Percentiles rank a stretch among this genome's conserved stretches.
These are phyloP conservation scores for Drymonia ruficornis DNA, from an alignment of 2,888 invertebrate genomes.

Conservation along the genomic window DNA sequence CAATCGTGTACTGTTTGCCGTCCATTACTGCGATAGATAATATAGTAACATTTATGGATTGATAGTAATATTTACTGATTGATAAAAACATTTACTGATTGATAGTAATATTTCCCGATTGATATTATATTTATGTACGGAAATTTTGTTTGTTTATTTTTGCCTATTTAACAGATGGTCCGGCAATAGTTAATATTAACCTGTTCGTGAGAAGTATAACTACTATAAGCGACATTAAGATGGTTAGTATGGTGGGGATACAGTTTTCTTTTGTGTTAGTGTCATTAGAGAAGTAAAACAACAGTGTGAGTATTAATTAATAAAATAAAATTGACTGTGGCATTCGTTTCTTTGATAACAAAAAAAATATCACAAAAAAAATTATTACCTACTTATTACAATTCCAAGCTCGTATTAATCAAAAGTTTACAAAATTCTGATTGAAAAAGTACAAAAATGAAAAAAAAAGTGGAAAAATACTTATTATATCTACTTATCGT, in stretches of 20 bases:
- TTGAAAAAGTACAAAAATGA: too few species aligned
- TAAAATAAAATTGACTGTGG: constrained; percentile 28
- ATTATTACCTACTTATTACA: constrained; percentile 23
- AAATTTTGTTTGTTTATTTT: constrained; percentile 18
- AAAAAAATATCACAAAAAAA: not conserved
- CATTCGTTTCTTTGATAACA: constrained; percentile 29
- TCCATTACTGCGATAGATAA: too few species aligned
- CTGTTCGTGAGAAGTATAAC: constrained; percentile 99
- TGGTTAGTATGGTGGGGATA: constrained; percentile 91
- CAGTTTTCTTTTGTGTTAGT: constrained; percentile 17
- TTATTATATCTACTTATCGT: too few species aligned
- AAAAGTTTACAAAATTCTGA: too few species aligned
- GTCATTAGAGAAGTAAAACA: not conserved
- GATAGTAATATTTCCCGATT: constrained; percentile 6
- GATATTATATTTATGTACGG: constrained; percentile 2
- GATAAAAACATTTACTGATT: constrained; percentile 3
- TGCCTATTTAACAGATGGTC: constrained; percentile 90
- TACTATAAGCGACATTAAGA: constrained; percentile 99
- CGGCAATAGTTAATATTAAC: constrained; percentile 98
- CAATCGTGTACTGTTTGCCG: not conserved
- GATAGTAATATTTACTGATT: constrained; percentile 4
- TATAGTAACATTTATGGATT: not conserved
- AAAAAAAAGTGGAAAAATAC: too few species aligned
- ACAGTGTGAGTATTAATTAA: not conserved
- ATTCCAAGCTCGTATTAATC: constrained; percentile 29